Conservation (phyloP, 2,888 invertebrate species). For the Acholoe squamosa region DNA sequence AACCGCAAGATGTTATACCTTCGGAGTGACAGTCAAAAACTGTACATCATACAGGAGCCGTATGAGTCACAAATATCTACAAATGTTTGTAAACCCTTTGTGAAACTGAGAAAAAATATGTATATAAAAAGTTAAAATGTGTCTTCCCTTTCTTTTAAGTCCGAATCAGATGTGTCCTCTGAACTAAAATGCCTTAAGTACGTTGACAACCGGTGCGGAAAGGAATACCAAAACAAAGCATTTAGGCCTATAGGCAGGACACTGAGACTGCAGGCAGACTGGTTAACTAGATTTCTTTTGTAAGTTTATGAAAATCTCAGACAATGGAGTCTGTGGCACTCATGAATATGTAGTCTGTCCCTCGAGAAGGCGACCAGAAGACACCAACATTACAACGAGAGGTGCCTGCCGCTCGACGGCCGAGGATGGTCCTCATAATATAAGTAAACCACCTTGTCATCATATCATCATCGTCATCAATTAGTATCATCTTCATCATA, state of each 20-base stretch:
- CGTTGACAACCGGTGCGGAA: conserved; percentile 58
- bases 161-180: conserved; percentile 38
- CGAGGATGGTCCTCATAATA: conserved; percentile 54
- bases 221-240: conserved; percentile 40
- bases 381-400: conserved; percentile 45
- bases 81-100: conserved; percentile 61
- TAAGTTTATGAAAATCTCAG: conserved; percentile 53
- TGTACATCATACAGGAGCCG: conserved; percentile 36
- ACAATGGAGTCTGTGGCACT: conserved; percentile 58
- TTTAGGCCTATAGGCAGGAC: conserved; percentile 44
- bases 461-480: conserved; percentile 51
- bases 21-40: conserved; percentile 50
- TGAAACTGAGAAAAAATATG: conserved; percentile 52
- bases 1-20: conserved; percentile 43
- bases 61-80: conserved; percentile 60
- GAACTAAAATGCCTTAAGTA: conserved; percentile 54
- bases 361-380: not conserved
- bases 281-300: conserved; percentile 45
- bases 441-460: conserved; percentile 52
- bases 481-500: conserved; percentile 42
- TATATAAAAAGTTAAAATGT: conserved; percentile 58
- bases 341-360: conserved; percentile 57
- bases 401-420: conserved; percentile 29
- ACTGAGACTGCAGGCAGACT: conserved; percentile 57
- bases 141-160: not conserved